Percentiles rank a stretch among this genome's conserved stretches.
These are phyloP conservation scores for Phthorimaea operculella DNA, from an alignment of 1,140 invertebrate species.

Conservation along the genomic window DNA sequence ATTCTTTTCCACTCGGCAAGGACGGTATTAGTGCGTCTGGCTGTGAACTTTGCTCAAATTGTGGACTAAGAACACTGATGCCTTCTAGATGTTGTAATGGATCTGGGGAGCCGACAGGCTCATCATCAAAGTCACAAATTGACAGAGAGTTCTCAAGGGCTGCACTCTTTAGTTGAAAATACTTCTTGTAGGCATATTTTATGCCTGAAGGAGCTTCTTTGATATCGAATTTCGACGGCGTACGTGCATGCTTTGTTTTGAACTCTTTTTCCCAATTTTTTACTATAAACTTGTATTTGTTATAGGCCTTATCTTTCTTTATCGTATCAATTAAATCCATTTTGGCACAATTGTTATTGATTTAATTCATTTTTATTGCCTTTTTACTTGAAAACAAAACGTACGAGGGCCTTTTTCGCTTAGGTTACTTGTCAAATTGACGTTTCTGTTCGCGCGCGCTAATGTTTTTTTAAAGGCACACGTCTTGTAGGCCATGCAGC, in stretches of 20 bases:
- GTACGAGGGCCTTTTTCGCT: too few species aligned
- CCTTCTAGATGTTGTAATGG: constrained; percentile 18
- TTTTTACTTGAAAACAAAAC: too few species aligned
- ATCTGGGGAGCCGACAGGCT: constrained; percentile 48
- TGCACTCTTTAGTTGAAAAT: constrained; percentile 81
- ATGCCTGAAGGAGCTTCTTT: constrained; percentile 76
- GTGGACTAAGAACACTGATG: neutral
- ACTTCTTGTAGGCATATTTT: constrained; percentile 81
- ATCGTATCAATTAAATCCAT: constrained; percentile 58
- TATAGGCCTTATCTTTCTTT: constrained; percentile 56
- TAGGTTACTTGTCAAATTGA: too few species aligned
- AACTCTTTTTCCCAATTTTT: constrained; percentile 85
- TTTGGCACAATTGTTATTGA: constrained; percentile 1
- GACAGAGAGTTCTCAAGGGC: constrained; percentile 76
- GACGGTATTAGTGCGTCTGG: constrained; percentile 29
- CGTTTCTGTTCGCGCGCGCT: too few species aligned
- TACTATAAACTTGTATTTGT: constrained; percentile 77
- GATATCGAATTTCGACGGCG: constrained; percentile 84
- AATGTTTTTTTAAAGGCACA: too few species aligned
- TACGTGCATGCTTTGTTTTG: constrained; percentile 73
- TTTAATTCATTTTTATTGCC: too few species aligned
- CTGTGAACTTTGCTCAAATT: constrained; percentile 14
- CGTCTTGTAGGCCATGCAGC: too few species aligned
- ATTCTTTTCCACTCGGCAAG: constrained; percentile 41
- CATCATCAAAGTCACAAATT: constrained; percentile 46